Evolutionary conservation across 2,113 vertebrate species (phyloP), one percentile per base, ranked within the genome.

Genomic region (Brachyhypopomus occidentalis): DNA sequence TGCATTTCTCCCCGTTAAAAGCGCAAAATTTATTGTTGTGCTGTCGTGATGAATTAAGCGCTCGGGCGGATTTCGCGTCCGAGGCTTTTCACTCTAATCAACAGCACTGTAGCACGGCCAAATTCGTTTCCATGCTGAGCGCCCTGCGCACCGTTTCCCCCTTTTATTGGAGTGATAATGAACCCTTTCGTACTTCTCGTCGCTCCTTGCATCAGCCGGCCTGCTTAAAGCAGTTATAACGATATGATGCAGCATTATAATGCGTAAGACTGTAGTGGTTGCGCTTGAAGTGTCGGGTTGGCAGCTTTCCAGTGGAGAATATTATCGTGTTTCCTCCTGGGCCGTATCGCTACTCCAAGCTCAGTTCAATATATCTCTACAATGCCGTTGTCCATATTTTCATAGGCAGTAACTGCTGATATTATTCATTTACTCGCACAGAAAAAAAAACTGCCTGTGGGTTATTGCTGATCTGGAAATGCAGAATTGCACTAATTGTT

Each of bases 11-110:
- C 78, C 78, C 3, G 69, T 80, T 88, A 88, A 82, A 81, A 79
- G 72, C 27, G 19, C 36, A 59, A 73, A 85, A 89, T 91, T 86
- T 90, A 90, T 90, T 83, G 89, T 79, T 9, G 62, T 80, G 67
- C 52, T 64, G 78, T 86, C 82, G 80, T 89, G 80, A 90, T 87
- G 79, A 90, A 92, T 91, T 88, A 91, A 78, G 73, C 22, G 75
- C 85, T 74, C 75, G 23, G 70, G 87, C 79, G 58, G 84, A 38
- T 84, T 87, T 84, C 62, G 77, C 85, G 72, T 84, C 63, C 58
- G 67, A 82, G 52, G 38, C 81, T 88, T 88, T 87, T 88, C 74
- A 86, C 84, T 88, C 80, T 73, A 83, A 88, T 89, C 84, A 90
- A 78, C 79, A 81, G 85, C 82, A 45, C 63, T 83, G 78, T 77